These are phyloP conservation scores for Todiramphus chloris DNA, from an alignment of 2,113 vertebrate species.

Conservation along the genomic window DNA sequence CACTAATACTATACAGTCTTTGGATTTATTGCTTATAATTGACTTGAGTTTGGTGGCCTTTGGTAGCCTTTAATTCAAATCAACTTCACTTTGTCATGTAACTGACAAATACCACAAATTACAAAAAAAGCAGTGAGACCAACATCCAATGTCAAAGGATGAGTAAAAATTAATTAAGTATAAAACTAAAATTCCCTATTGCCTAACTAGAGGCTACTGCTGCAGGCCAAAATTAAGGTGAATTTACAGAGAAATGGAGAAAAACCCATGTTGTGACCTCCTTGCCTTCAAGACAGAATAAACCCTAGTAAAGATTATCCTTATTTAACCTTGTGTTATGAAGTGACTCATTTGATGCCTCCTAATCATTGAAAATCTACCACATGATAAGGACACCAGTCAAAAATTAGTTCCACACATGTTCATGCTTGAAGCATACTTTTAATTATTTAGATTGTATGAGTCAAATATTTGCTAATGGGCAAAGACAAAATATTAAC, in stretches of 20 bases:
- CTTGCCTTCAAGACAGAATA: not conserved
- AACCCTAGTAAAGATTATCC: conserved; percentile 9
- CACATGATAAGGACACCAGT: conserved; percentile 16
- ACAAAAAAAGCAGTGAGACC: not conserved
- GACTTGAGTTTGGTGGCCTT: not conserved
- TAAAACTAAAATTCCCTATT: not conserved
- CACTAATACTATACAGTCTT: not conserved
- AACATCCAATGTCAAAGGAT: not conserved
- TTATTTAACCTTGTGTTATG: conserved; percentile 48
- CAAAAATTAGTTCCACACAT: conserved; percentile 39
- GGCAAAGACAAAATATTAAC: conserved; percentile 53
- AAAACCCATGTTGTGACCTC: not conserved
- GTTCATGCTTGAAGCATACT: not conserved
- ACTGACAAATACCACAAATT: conserved; percentile 15
- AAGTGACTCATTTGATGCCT: conserved; percentile 34
- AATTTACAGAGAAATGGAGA: not conserved
- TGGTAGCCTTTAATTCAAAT: not conserved
- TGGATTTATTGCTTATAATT: conserved; percentile 3
- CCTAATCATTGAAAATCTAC: not conserved
- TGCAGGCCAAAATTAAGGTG: not conserved
- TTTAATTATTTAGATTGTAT: conserved; percentile 36
- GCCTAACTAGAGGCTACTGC: not conserved
- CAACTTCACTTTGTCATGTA: not conserved
- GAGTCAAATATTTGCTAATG: conserved; percentile 58
- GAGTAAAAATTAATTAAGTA: conserved; percentile 15